Conservation (phyloP, 2,113 vertebrate genomes). For the Paratilapia polleni region DNA sequence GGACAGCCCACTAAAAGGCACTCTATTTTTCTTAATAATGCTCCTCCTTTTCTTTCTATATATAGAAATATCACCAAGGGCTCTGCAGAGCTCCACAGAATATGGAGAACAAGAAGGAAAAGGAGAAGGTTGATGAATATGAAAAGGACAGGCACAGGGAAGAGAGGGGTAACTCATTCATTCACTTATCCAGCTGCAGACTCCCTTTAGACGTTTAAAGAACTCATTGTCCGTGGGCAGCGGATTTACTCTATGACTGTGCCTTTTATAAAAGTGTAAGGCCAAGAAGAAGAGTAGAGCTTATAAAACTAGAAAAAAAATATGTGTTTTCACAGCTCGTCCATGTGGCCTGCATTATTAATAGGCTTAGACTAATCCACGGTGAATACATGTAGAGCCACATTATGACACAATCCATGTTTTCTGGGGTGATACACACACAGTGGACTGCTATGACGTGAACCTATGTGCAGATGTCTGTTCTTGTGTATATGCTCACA, state of each 20-base stretch:
- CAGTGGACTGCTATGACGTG: slow-evolving; percentile 18
- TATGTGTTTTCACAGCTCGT: slow-evolving; percentile 59
- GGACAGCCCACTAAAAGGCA: slow-evolving; percentile 7
- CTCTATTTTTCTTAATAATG: slow-evolving; percentile 36
- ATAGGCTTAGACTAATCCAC: slow-evolving; percentile 55
- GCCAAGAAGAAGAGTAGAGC: slow-evolving; percentile 15
- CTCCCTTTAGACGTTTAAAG: slow-evolving; percentile 20
- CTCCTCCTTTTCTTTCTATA: slow-evolving; percentile 55
- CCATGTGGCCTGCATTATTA: slow-evolving; percentile 66
- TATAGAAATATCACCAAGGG: slow-evolving; percentile 61
- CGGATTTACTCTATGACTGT: slow-evolving; percentile 21
- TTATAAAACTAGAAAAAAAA: slow-evolving; percentile 55
- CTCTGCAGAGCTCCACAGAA: slow-evolving; percentile 32
- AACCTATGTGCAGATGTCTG: slow-evolving; percentile 27
- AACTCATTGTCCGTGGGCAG: not conserved
- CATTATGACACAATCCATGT: slow-evolving; percentile 51
- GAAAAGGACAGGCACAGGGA: slow-evolving; percentile 6
- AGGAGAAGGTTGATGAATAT: slow-evolving; percentile 38
- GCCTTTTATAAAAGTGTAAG: not conserved
- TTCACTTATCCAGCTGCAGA: slow-evolving; percentile 28
- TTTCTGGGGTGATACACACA: slow-evolving; percentile 28
- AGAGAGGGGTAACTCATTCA: slow-evolving; percentile 5
- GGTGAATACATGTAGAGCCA: slow-evolving; percentile 50
- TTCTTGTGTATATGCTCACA: slow-evolving; percentile 27
- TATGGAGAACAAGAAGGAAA: slow-evolving; percentile 29